Evolutionary conservation across 2,888 invertebrate genomes (phyloP).

Genomic region (Xanthia icteritia): DNA sequence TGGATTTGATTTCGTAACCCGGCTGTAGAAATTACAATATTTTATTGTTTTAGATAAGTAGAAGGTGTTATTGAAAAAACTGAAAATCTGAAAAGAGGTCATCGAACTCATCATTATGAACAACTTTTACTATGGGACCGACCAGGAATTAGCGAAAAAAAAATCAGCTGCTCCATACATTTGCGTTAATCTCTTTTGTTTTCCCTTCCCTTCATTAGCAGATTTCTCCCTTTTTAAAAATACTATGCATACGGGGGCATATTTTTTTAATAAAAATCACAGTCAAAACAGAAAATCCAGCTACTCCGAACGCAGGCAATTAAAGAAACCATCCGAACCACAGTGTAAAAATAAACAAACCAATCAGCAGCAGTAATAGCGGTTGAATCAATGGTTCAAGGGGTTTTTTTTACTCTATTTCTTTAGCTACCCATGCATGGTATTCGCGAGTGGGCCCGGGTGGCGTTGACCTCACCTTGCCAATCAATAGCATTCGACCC

Average conservation of each 20-base stretch:
- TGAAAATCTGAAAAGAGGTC: background rate
- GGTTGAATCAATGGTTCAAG: slow-evolving; percentile 47
- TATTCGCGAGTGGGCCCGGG: slow-evolving; percentile 76
- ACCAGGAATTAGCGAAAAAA: background rate
- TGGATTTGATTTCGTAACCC: background rate
- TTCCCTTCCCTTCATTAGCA: too few species aligned
- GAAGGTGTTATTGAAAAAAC: background rate
- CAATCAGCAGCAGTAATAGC: slow-evolving; percentile 57
- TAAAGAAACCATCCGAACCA: slow-evolving; percentile 31
- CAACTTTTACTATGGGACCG: background rate
- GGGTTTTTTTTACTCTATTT: slow-evolving; percentile 72
- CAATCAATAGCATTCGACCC: slow-evolving; percentile 81
- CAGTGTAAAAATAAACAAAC: slow-evolving; percentile 56
- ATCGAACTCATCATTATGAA: background rate
- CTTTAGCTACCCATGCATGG: slow-evolving; percentile 74
- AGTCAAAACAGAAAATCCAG: background rate
- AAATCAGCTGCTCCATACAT: background rate
- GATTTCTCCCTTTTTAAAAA: background rate
- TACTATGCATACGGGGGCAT: background rate
- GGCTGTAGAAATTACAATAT: background rate
- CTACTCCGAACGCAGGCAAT: slow-evolving; percentile 1
- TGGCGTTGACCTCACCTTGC: slow-evolving; percentile 69
- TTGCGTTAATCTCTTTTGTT: background rate
- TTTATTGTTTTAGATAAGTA: background rate
- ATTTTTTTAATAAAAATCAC: background rate